These are phyloP conservation scores for Lithobius niger DNA, from an alignment of 1,140 invertebrate species.

Conservation along the genomic window DNA sequence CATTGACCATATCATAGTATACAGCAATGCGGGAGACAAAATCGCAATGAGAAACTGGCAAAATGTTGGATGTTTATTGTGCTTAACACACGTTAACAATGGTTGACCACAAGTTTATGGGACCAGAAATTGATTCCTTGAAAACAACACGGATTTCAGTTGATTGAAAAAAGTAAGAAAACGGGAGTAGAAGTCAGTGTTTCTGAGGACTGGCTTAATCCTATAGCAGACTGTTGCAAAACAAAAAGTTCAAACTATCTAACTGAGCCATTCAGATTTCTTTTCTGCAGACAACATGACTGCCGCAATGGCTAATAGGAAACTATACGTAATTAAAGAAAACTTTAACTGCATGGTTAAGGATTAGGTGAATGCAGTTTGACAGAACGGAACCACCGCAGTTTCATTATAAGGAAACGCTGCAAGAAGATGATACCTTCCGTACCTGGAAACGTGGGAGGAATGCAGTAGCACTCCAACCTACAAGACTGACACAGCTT, in stretches of 20 bases:
- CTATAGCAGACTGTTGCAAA: not conserved
- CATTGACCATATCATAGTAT: constrained; percentile 8
- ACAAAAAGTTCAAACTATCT: not conserved
- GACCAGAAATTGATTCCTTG: constrained; percentile 17
- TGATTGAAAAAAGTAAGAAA: constrained; percentile 3
- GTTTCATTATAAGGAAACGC: not conserved
- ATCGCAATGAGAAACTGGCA: constrained; percentile 9
- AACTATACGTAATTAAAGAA: not conserved
- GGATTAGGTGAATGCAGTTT: not conserved
- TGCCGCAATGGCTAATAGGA: not conserved
- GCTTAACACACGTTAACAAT: constrained; percentile 11
- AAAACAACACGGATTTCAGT: constrained; percentile 14
- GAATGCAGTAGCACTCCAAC: too few relatives aligned
- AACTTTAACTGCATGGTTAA: not conserved
- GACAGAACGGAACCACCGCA: not conserved
- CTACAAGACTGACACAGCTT: too few relatives aligned
- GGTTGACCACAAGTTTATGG: constrained; percentile 19
- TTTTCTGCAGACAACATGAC: not conserved
- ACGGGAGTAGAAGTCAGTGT: not conserved
- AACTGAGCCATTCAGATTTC: not conserved
- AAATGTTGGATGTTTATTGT: constrained; percentile 13
- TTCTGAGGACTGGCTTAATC: not conserved
- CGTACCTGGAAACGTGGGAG: too few relatives aligned
- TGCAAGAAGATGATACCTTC: not conserved
- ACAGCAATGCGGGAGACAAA: constrained; percentile 9